phyloP scores from a whole-genome alignment of 30 jellyfish, hydroid and myxozoan genomes.

The Haliclystus octoradiatus region DNA sequence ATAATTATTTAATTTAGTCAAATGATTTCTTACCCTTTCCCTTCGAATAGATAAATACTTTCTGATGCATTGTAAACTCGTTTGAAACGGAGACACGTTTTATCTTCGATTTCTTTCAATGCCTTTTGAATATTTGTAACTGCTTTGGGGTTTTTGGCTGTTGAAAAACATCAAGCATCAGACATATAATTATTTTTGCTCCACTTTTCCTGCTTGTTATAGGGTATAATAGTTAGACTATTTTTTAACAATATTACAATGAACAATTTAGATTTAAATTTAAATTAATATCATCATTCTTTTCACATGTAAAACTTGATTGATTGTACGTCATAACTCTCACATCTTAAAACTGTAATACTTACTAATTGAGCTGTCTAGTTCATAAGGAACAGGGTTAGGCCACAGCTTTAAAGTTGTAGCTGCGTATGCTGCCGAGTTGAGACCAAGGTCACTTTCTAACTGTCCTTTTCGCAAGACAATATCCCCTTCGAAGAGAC shows the following conservation, averaged over 20 bases:
- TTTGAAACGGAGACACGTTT: background rate
- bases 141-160: background rate
- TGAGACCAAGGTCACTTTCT: background rate
- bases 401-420: background rate
- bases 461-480: background rate
- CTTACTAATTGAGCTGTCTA: background rate
- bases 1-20: background rate
- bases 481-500: background rate
- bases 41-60: background rate
- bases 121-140: background rate
- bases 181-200: no score
- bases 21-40: background rate
- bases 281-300: no score
- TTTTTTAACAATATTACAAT: no score
- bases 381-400: background rate
- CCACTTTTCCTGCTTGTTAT: no score
- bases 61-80: background rate
- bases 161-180: no score
- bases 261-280: no score
- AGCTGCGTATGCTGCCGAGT: background rate
- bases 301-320: no score
- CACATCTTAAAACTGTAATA: no score
- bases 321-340: no score
- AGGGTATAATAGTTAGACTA: no score
- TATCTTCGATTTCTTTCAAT: background rate